Evolutionary conservation across 2,113 vertebrate species (phyloP), one percentile per base, ranked within the genome.

Genomic region (Petrocephalus microphthalmus): DNA sequence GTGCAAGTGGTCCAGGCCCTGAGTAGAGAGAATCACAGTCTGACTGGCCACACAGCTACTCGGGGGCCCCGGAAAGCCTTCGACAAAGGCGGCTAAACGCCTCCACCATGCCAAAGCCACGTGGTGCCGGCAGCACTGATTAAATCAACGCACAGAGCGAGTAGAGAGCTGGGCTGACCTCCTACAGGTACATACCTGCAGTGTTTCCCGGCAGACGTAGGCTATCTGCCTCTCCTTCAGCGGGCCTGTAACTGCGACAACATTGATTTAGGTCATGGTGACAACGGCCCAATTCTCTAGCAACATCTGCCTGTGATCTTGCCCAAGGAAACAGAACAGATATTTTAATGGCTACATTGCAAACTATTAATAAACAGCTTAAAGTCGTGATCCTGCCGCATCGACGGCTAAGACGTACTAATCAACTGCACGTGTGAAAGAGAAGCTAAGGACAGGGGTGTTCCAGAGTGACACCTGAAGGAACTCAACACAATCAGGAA

Each of bases 171-270:
- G 71, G 71, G 13, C 71, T 78, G 71, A 33, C 33, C 60, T 29
- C 25, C 11, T 47, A 51, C 67, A 42, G 0, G 0, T 7, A 17
- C 89, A 87, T 92, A 96, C 96, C 95, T 96, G 95, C 42, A 96
- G 91, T 0, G 95, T 96, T 89, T 96, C 96, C 54, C 95, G 91
- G 89, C 95, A 95, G 45, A 96, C 91, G n/a, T 94, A 96, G 42
- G 95, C 95, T 7, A 96, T 96, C 93, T 96, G 96, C 86, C 92
- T 94, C 85, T 96, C 96, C 60, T 95, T 93, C 89, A 96, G 90
- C n/a, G 95, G 95, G 19, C 96, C 96, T 0, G 95, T 95, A 82
- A 94, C 96, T 96, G 91, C 19, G 89, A 91, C 85, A 88, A 90
- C 56, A 85, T 17, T 22, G 7, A 54, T 56, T 85, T 54, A 85